Conservation (phyloP, 2,797 vertebrate genomes). For the Otolemur crassicaudatus region DNA sequence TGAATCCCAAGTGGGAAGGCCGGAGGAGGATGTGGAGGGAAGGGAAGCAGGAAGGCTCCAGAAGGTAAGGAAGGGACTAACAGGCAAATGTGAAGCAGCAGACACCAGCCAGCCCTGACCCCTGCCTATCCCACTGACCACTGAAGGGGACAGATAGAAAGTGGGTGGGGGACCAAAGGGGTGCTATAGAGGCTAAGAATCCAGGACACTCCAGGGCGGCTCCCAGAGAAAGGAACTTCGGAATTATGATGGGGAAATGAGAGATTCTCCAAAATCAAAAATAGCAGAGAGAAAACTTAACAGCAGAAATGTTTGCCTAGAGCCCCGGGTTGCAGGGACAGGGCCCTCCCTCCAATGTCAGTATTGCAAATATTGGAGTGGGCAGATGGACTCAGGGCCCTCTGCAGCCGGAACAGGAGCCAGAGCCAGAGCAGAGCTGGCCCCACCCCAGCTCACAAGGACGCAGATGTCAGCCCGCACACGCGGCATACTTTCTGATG, state of each 20-base stretch:
- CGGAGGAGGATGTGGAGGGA: background rate
- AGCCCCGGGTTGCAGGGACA: rapidly evolving
- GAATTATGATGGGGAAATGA: background rate
- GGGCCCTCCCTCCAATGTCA: background rate
- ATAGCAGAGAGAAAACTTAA: no score
- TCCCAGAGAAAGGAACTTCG: background rate
- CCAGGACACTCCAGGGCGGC: background rate
- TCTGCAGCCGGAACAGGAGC: rapidly evolving
- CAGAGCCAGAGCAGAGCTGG: background rate
- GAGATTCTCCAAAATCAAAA: background rate
- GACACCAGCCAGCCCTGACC: background rate
- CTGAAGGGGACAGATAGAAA: background rate
- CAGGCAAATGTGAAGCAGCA: background rate
- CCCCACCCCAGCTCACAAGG: rapidly evolving
- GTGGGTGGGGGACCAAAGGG: no score
- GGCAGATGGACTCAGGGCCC: background rate
- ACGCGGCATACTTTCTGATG: background rate
- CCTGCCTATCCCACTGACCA: background rate
- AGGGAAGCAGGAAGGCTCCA: background rate
- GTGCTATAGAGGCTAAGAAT: background rate
- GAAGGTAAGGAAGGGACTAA: background rate
- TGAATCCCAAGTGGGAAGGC: background rate
- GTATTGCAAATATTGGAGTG: background rate
- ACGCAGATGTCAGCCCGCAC: slow-evolving; percentile 2
- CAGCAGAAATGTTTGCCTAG: background rate